phyloP scores from a whole-genome alignment of 30 jellyfish, hydroid and myxozoan genomes.

The Phacellophora camtschatica region DNA sequence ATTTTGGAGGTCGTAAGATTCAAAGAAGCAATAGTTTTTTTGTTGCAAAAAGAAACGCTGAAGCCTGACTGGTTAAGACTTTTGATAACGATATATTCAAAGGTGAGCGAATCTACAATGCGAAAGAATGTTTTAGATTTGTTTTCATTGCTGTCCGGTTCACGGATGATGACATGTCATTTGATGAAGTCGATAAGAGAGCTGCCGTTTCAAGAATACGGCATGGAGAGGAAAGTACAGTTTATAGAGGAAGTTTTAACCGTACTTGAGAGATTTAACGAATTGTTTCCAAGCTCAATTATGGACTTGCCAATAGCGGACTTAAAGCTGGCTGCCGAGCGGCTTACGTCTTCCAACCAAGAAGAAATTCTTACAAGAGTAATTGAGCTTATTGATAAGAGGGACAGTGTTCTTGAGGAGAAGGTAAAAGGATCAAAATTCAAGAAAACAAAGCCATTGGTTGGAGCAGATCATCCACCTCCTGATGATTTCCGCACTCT shows the following conservation, averaged over 20 bases:
- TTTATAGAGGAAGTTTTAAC: background rate
- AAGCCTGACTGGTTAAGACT: slow-evolving; percentile 21
- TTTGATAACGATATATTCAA: background rate
- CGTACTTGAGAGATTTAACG: background rate
- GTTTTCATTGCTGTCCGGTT: slow-evolving; percentile 1
- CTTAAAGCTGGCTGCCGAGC: background rate
- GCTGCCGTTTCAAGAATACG: background rate
- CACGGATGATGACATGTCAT: background rate
- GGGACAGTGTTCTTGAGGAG: background rate
- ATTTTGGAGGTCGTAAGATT: background rate
- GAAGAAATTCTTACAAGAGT: background rate
- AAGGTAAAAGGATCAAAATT: background rate
- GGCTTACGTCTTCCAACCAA: background rate
- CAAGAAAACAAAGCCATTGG: background rate
- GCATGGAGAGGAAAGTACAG: background rate
- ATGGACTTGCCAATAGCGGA: background rate
- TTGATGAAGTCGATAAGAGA: background rate
- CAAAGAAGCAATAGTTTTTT: background rate
- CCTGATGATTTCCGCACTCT: slow-evolving; percentile 63
- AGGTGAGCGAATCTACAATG: slow-evolving; percentile 1
- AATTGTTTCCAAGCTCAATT: background rate
- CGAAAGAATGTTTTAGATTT: background rate
- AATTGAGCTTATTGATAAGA: background rate
- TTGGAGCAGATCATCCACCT: slow-evolving; percentile 19
- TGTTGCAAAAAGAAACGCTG: background rate